Evolutionary conservation across 1,140 invertebrate genomes (phyloP), one percentile per base, ranked within the genome.

Genomic region (Monochamus saltuarius): DNA sequence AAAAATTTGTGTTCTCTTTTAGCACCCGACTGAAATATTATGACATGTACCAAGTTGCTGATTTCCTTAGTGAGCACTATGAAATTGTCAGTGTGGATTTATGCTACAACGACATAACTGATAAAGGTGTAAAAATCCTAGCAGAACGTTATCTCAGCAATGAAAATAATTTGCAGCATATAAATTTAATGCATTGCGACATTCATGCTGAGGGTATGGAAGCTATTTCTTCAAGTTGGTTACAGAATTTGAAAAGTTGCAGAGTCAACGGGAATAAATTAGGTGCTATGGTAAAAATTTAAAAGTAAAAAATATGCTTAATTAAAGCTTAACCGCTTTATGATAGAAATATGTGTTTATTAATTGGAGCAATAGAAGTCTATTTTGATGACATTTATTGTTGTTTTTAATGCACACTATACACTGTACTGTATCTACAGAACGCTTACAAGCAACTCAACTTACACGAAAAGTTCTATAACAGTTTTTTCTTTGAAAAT

Each of bases 121-220:
- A 82, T 59, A 53, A 61, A 11, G 84, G 83, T 0, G 79, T 85
- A 22, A 73, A 73, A 22, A 77, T 77, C 62, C 57, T 85, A 1
- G 68, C 75, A 1, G 57, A 77, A 49, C 53, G 61, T 11, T 54
- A 64, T 34, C 56, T 66, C 19, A 45, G 16, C 10, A 34, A 53
- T 59, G 50, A 71, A n/a, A 72, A 79, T 29, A 57, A 73, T 53
- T 51, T 86, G 36, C 66, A 79, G 56, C 75, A 83, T 64, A 60
- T 85, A 9, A 81, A 83, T 68, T 62, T 85, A 1, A 78, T 79
- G 68, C 78, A 80, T 53, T 85, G 84, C 62, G 65, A 82, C 43
- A 71, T 86, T 19, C 72, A 1, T 66, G 72, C 14, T 37, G 37
- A 43, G 79, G 80, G 8, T 72, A 81, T 22, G 57, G 38, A 60